Percentiles rank a stretch among this genome's conserved stretches.
These are phyloP conservation scores for Netelia fuscicornis DNA, from an alignment of 2,888 invertebrate genomes.

Conservation along the genomic window DNA sequence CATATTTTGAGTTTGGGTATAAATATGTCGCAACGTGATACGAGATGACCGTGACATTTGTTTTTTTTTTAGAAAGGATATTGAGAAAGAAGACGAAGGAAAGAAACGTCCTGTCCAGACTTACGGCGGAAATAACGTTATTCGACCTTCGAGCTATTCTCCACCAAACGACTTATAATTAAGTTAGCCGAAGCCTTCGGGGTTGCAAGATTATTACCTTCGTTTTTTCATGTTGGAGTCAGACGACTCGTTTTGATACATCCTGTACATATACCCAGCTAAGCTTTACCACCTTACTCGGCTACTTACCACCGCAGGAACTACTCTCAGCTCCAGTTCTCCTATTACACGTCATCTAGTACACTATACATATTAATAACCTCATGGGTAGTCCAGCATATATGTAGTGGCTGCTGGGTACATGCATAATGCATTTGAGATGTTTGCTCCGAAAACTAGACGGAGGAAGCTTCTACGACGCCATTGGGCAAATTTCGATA, in stretches of 20 bases:
- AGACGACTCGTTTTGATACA: slow-evolving; percentile 26
- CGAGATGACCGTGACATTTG: no score
- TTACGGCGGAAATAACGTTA: not conserved
- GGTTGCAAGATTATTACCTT: not conserved
- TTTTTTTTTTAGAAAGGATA: no score
- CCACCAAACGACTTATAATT: not conserved
- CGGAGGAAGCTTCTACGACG: slow-evolving; percentile 37
- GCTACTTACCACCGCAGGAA: slow-evolving; percentile 55
- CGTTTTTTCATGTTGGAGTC: not conserved
- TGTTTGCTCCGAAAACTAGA: slow-evolving; percentile 35
- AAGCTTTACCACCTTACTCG: slow-evolving; percentile 35
- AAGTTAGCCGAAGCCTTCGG: not conserved
- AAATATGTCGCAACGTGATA: no score
- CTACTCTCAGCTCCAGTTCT: slow-evolving; percentile 54
- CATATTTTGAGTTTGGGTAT: no score
- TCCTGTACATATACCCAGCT: slow-evolving; percentile 34
- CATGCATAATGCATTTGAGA: slow-evolving; percentile 64
- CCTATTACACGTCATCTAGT: slow-evolving; percentile 60
- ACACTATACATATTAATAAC: slow-evolving; percentile 65
- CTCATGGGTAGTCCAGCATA: slow-evolving; percentile 56
- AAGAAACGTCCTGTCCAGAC: not conserved
- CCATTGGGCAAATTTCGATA: slow-evolving; percentile 37
- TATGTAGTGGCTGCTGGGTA: slow-evolving; percentile 34
- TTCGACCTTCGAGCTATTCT: not conserved
- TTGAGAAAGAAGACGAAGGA: no score